These are phyloP conservation scores for Ormyrus labotus DNA, from an alignment of 2,888 invertebrate species.

Conservation along the genomic window DNA sequence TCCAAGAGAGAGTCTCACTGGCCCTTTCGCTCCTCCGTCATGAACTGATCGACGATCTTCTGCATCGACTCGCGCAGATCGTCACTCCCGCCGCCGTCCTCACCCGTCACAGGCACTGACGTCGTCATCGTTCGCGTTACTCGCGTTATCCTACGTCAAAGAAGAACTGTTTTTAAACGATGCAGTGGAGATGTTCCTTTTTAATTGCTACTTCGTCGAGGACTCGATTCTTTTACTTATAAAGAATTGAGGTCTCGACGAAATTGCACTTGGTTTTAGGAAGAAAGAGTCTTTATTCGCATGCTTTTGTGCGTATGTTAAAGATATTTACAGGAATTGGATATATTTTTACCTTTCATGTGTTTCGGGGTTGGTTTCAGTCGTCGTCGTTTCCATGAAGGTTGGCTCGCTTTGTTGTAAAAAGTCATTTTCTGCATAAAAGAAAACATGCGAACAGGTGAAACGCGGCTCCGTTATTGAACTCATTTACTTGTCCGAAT, in stretches of 20 bases:
- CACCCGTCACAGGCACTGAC: slow-evolving; percentile 64
- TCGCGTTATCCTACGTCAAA: slow-evolving; percentile 75
- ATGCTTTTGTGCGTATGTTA: background rate
- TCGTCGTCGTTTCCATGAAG: slow-evolving; percentile 77
- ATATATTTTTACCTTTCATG: slow-evolving; percentile 76
- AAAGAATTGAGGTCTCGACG: background rate
- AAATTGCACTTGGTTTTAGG: background rate
- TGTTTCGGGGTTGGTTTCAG: slow-evolving; percentile 77
- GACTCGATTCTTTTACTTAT: too few species aligned
- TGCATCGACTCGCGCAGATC: slow-evolving; percentile 77
- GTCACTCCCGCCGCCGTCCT: slow-evolving; percentile 66
- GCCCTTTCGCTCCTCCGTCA: slow-evolving; percentile 77
- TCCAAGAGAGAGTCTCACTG: slow-evolving; percentile 33
- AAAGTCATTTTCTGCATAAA: slow-evolving; percentile 78
- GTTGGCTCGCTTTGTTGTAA: slow-evolving; percentile 80
- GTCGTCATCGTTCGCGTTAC: slow-evolving; percentile 77
- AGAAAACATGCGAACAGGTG: slow-evolving; percentile 57
- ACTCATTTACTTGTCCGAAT: slow-evolving; percentile 7
- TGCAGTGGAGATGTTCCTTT: too few species aligned
- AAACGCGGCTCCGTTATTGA: slow-evolving; percentile 2
- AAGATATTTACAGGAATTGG: slow-evolving; percentile 2
- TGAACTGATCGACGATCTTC: slow-evolving; percentile 78
- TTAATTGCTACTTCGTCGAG: too few species aligned
- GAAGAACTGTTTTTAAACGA: slow-evolving; percentile 11
- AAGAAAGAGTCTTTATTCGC: background rate